phyloP scores from a whole-genome alignment of 2,888 invertebrate species.

The Heteromyza rotundicornis region DNA sequence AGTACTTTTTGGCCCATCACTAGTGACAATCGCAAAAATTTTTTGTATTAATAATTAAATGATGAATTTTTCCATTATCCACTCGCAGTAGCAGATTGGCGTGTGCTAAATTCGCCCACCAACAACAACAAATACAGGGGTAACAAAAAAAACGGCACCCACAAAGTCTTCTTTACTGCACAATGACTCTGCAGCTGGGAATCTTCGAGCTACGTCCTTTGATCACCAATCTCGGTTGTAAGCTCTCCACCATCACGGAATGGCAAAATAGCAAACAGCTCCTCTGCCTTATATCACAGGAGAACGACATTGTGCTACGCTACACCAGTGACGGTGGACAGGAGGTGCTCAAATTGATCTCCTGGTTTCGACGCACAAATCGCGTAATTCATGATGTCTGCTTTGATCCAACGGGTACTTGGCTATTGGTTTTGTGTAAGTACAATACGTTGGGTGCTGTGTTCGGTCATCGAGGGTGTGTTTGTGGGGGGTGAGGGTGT shows the following conservation, averaged over 20 bases:
- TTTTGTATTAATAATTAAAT: too few species aligned
- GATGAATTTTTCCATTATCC: too few species aligned
- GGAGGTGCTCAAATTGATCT: slow-evolving; percentile 58
- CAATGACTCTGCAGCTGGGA: too few species aligned
- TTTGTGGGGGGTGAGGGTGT: too few species aligned
- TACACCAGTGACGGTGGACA: slow-evolving; percentile 53
- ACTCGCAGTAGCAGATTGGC: neutral
- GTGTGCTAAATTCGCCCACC: neutral
- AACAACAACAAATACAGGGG: neutral
- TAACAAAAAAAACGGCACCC: neutral
- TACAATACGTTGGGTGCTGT: too few species aligned
- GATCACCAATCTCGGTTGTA: slow-evolving; percentile 60
- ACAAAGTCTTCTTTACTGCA: neutral
- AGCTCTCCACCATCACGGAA: slow-evolving; percentile 58
- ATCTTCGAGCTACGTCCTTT: slow-evolving; percentile 59
- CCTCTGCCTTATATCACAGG: slow-evolving; percentile 58
- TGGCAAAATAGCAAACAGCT: slow-evolving; percentile 57
- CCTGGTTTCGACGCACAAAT: slow-evolving; percentile 58
- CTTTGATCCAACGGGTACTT: slow-evolving; percentile 80
- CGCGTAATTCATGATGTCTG: slow-evolving; percentile 72
- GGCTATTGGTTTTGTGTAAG: slow-evolving; percentile 62
- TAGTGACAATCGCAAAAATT: too few species aligned
- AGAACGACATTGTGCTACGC: slow-evolving; percentile 60
- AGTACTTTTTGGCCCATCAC: too few species aligned
- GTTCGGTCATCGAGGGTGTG: too few species aligned